phyloP scores from a whole-genome alignment of 1,140 invertebrate genomes.

The Drosophila sturtevanti region DNA sequence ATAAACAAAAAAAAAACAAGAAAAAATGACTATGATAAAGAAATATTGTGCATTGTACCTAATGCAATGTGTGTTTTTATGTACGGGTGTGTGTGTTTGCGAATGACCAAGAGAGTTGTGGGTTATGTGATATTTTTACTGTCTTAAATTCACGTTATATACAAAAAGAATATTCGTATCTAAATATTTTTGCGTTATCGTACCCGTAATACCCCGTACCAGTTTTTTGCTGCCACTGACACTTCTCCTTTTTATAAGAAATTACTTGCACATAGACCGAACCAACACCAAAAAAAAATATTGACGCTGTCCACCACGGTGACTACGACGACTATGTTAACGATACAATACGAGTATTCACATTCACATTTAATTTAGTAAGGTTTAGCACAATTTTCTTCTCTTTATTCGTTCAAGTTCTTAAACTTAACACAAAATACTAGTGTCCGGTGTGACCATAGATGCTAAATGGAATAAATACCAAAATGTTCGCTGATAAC shows the following conservation, averaged over 20 bases:
- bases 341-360: conserved; percentile 18
- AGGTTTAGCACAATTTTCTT: conserved; percentile 11
- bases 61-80: conserved; percentile 5
- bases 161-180: not conserved
- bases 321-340: conserved; percentile 7
- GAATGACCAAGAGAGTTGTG: not conserved
- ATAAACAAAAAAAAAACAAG: conserved; percentile 62
- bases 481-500: not conserved
- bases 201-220: not conserved
- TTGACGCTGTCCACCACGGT: conserved; percentile 10
- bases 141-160: not conserved
- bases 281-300: conserved; percentile 9
- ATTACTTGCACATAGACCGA: conserved; percentile 11
- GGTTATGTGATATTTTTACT: conserved; percentile 5
- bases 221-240: conserved; percentile 3
- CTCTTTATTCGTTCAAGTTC: conserved; percentile 15
- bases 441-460: not conserved
- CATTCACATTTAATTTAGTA: conserved; percentile 16
- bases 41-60: not conserved
- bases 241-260: conserved; percentile 2
- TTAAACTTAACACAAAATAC: conserved; percentile 13
- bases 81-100: not conserved
- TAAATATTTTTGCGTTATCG: not conserved
- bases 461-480: no score
- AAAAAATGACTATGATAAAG: conserved; percentile 7